Base-by-base conservation (phyloP, 2,797 vertebrate genomes). In the Otolemur crassicaudatus region DNA sequence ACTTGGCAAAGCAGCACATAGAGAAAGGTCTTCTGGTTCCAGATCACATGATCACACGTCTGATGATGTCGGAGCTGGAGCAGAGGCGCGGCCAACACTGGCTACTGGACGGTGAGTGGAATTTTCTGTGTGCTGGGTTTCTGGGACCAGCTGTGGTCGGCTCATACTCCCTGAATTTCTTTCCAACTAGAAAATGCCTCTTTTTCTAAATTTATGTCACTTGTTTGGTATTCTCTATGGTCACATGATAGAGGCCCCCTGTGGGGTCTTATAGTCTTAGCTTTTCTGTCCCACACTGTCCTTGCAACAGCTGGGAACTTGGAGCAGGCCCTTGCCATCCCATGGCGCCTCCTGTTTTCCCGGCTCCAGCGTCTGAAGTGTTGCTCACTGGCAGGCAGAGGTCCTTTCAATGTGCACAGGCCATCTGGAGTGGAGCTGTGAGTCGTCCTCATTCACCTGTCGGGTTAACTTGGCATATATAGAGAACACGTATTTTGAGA, bases 1-100 rank as follows among this genome's bases (percentile, higher is more conserved):
- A 98, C 91, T 91, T 99, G 98, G 99, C 99, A 86, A 99, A 99
- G 98, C 98, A 98, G 89, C 99, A 99, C 95, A 98, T 99, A 1
- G 98, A 99, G 77, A 98, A 98, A 95, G 98, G 99, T 63, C 98
- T 99, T 95, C 98, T 99, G 98, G 99, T 99, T 60, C 99, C 99
- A 0, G 99, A 99, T 97, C 98, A 99, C 6, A 98, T 99, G 97
- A 99, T 99, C 98, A 99, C 99, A 0, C 98, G 97, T 0, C 97
- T 99, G 91, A 99, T 99, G 99, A 97, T 99, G 98, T 97, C 98
- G 0, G 99, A 99, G 98, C 97, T 99, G 98, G 99, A 99, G 97
- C 99, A 99, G 81, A 98, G 99, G 91, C 99, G 94, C 0, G 91
- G 94, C 29, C 98, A 99, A 97, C 99, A 98, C 98, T 99, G 99